phyloP scores from a whole-genome alignment of 1,140 invertebrate species.

The Cherax quadricarinatus region DNA sequence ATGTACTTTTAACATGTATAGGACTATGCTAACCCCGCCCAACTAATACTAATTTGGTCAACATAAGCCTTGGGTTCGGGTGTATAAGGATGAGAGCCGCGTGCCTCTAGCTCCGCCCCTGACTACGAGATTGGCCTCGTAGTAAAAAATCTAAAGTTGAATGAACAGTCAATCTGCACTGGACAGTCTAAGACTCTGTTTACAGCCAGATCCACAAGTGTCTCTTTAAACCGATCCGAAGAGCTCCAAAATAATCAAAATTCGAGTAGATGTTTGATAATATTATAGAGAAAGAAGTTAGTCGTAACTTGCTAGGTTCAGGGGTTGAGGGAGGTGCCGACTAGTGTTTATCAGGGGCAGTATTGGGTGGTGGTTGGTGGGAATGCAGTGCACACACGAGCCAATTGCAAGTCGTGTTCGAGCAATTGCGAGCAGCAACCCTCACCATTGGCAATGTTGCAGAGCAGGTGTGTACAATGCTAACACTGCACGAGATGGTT shows the following conservation, averaged over 20 bases:
- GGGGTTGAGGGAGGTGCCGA: neutral
- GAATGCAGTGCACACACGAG: neutral
- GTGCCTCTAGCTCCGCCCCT: neutral
- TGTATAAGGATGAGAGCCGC: constrained; percentile 14
- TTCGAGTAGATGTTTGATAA: too few relatives aligned
- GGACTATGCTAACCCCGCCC: constrained; percentile 2
- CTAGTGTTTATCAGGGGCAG: neutral
- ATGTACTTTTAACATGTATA: neutral
- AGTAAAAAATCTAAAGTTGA: constrained; percentile 10
- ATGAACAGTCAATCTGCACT: neutral
- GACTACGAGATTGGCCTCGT: neutral
- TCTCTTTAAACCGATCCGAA: too few relatives aligned
- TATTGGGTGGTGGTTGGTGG: too few relatives aligned
- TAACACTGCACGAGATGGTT: neutral
- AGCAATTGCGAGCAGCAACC: constrained; percentile 54
- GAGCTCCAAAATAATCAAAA: too few relatives aligned
- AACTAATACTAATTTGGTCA: neutral
- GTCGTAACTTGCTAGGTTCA: neutral
- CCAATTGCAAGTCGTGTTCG: constrained; percentile 46
- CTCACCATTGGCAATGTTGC: constrained; percentile 55
- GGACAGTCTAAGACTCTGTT: too few relatives aligned
- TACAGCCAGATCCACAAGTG: too few relatives aligned
- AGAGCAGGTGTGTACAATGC: constrained; percentile 1
- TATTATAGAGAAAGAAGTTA: neutral
- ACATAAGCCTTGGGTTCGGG: constrained; percentile 10